Percentiles rank a stretch among this genome's conserved stretches.
Conservation (phyloP, 2,888 invertebrate species). For the Torymus texanus region DNA sequence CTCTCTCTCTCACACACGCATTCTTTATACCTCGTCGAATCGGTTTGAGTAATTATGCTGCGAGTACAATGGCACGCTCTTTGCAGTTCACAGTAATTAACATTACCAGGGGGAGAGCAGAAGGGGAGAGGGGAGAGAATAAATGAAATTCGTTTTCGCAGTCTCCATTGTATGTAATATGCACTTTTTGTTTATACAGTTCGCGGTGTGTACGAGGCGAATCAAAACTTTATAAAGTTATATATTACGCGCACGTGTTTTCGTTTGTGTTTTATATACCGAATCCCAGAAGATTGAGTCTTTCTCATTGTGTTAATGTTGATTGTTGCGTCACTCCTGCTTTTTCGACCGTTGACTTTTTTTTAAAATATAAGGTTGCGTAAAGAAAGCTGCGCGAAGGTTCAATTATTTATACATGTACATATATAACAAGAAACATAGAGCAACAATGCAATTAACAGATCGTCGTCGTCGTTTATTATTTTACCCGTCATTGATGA, state of each 20-base stretch:
- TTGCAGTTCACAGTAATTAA: conserved; percentile 47
- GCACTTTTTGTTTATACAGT: neutral
- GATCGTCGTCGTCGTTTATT: conserved; percentile 21
- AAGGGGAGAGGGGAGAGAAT: too few relatives aligned
- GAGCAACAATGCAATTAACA: conserved; percentile 44
- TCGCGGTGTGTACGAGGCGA: neutral
- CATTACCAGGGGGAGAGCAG: neutral
- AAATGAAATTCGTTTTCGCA: conserved; percentile 19
- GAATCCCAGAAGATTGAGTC: conserved; percentile 32
- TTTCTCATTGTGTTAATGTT: conserved; percentile 18
- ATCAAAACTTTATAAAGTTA: conserved; percentile 1
- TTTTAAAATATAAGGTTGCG: conserved; percentile 20
- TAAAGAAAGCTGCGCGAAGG: conserved; percentile 17
- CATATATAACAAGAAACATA: conserved; percentile 38
- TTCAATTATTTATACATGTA: conserved; percentile 33
- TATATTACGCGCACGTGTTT: neutral
- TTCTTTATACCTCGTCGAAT: conserved; percentile 4
- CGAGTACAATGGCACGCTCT: conserved; percentile 56
- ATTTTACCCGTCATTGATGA: neutral
- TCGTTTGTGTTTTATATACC: neutral
- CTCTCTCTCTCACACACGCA: neutral
- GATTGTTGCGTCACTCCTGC: neutral
- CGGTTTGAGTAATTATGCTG: conserved; percentile 52
- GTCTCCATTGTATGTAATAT: conserved; percentile 24
- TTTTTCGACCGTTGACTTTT: neutral